Conservation (phyloP, 2,113 vertebrate species). For the Serinus canaria region DNA sequence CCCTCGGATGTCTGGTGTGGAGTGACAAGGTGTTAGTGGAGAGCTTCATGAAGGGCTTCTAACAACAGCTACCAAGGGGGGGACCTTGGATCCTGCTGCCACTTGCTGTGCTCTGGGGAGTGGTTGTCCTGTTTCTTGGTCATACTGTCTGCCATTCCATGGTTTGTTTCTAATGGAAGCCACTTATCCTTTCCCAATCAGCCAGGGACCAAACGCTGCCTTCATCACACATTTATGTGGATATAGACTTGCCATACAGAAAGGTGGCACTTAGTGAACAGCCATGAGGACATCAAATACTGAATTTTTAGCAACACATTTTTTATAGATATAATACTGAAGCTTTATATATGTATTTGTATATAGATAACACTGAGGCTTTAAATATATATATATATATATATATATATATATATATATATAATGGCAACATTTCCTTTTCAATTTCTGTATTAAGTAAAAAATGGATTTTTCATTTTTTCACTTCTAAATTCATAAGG, state of each 20-base stretch:
- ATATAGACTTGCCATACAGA: background rate
- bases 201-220: background rate
- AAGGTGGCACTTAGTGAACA: background rate
- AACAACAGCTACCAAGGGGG: background rate
- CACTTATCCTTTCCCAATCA: background rate
- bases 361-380: background rate
- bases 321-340: background rate
- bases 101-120: background rate
- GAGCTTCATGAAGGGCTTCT: background rate
- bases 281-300: background rate
- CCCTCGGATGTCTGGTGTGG: background rate
- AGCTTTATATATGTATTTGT: background rate
- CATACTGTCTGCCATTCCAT: background rate
- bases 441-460: background rate
- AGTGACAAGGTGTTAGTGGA: background rate
- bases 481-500: background rate
- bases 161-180: background rate
- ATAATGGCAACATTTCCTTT: background rate
- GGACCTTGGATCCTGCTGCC: background rate
- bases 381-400: background rate
- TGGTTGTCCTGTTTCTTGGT: background rate
- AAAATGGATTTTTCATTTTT: background rate
- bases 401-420: background rate
- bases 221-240: background rate
- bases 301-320: background rate